Evolutionary conservation across 2,113 vertebrate species (phyloP), one percentile per base, ranked within the genome.

Genomic region (Rallus limicola): DNA sequence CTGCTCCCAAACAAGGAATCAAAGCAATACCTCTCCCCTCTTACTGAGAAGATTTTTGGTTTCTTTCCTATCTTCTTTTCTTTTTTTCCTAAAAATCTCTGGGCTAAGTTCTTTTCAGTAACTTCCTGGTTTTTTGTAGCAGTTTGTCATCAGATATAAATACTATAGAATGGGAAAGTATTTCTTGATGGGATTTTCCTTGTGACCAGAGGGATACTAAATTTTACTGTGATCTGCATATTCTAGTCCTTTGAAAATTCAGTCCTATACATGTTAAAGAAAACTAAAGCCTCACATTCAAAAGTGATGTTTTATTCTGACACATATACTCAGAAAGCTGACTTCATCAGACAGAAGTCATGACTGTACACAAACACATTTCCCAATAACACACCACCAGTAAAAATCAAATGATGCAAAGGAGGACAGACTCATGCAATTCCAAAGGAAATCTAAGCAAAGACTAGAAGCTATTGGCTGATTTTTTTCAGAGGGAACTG

Each of bases 41-140:
- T 44, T 50, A 11, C 0, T 2, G 26, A 18, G 48, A 80, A 63
- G 9, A 15, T 23, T 42, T 64, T 23, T 3, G 1, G 0, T 9
- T 50, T 68, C 44, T 78, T 56, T 55, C 38, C 68, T 34, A 7
- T 55, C 5, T 53, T 80, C 59, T 71, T 75, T 8, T 25, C 9
- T 5, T 48, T 1, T 1, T 58, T 48, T 44, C 19, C 31, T 50
- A 25, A 31, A 70, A 71, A 59, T 38, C 6, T 34, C 20, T 16
- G 11, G 11, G 9, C 15, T 68, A 78, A 33, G 29, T 25, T 60
- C 3, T 88, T 75, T 82, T 25, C 33, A 34, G 26, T 29, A 63
- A 24, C 7, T 42, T 88, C 9, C 44, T 25, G 10, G 3, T 2
- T 33, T 56, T 69, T 69, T 11, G 5, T 56, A 38, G 38, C 17